Evolutionary conservation across 1,140 invertebrate species (phyloP), one percentile per base, ranked within the genome.

Genomic region (Lucilia cuprina): DNA sequence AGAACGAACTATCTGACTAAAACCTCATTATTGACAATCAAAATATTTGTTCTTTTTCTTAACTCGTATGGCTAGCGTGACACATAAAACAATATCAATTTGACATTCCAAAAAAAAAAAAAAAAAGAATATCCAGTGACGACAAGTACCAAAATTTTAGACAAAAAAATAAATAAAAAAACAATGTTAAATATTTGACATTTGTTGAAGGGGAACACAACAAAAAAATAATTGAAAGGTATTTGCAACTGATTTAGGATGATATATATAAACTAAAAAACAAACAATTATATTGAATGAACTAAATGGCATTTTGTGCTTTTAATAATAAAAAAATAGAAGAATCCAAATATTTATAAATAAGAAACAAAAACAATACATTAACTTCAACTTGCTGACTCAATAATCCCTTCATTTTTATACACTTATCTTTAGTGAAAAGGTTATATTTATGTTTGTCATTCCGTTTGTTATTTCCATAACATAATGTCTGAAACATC

Each of bases 201-300:
- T 80, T 80, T 80, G 74, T 25, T 19, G 70, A 74, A 34, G 12
- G 30, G 12, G 30, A 34, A 75, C 13, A 75, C 17, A 30, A 34
- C 0, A 41, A n/a, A 78, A 49, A 19, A 80, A 80, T 49, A 80
- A 80, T 80, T 80, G 77, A 80, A 49, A 50, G 77, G 77, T 80
- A 80, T 49, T 80, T 80, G 77, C 41, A 80, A 80, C 77, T 80
- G 41, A 80, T 80, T 80, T 80, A 19, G 41, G 19, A 80, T 50
- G 77, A 80, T 80, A 49, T 77, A 77, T 80, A 49, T 77, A 77
- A 80, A 49, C 5, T 12, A 80, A 49, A n/a, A 47, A 41, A 77
- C 30, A 41, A 41, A 35, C 14, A 17, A 17, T n/a, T 5, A n/a
- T 5, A 41, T 41, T 41, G 74, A 10, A 8, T 77, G 21, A 47